A percentile compares a stretch with the other conserved stretches of the same genome.
phyloP scores from a whole-genome alignment of 2,888 invertebrate species.

The Philhelius pedissequus region DNA sequence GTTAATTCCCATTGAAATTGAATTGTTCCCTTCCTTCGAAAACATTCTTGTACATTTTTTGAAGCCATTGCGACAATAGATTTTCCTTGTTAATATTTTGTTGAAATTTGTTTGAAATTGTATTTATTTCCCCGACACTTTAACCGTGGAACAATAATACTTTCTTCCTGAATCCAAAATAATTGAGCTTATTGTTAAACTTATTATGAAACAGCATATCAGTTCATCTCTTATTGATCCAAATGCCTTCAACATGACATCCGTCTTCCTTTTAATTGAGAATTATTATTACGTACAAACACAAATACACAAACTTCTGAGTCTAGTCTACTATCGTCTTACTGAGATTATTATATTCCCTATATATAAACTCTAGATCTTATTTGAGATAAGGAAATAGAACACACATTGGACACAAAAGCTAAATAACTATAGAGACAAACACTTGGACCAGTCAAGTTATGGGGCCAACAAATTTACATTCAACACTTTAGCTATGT shows the following conservation, averaged over 20 bases:
- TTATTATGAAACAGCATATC: no score
- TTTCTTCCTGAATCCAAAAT: no score
- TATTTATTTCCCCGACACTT: no score
- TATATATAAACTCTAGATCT: slow-evolving; percentile 26
- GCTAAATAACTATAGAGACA: background rate
- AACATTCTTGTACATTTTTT: no score
- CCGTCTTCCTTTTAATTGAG: background rate
- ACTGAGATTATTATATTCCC: slow-evolving; percentile 24
- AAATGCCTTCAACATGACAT: background rate
- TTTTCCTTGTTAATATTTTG: no score
- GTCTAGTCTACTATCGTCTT: background rate
- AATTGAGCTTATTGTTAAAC: no score
- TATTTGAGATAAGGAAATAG: slow-evolving; percentile 47
- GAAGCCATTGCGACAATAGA: no score
- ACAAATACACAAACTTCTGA: background rate
- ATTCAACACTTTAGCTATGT: slow-evolving; percentile 16
- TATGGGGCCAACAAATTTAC: slow-evolving; percentile 21
- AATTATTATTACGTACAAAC: background rate
- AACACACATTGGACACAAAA: background rate
- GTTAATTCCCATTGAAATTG: no score
- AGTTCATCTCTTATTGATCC: no score
- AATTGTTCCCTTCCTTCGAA: no score
- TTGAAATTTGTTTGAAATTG: no score
- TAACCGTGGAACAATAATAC: no score
- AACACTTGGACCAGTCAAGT: background rate